Conservation (phyloP, 2,113 vertebrate genomes). For the Atractosteus spatula region DNA sequence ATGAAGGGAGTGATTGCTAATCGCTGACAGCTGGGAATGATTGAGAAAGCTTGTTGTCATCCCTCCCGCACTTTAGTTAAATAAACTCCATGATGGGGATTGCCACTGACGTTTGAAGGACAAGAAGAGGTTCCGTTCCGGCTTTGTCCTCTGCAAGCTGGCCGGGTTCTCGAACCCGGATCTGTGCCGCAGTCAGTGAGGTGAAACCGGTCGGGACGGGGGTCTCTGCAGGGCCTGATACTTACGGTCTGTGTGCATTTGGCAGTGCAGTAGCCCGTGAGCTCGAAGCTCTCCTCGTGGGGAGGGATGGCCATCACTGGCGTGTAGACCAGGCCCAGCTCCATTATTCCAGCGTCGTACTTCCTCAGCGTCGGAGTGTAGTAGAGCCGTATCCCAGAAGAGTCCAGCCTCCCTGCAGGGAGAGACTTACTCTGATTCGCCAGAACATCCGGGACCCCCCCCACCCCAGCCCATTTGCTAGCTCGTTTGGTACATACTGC, state of each 20-base stretch:
- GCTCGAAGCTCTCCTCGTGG: slow-evolving; percentile 60
- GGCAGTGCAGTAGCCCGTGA: slow-evolving; percentile 86
- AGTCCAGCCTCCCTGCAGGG: slow-evolving; percentile 70
- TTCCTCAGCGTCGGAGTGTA: slow-evolving; percentile 74
- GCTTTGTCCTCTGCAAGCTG: not conserved
- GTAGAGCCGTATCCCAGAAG: slow-evolving; percentile 86
- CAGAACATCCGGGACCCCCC: no score
- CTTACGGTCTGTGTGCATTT: slow-evolving; percentile 84
- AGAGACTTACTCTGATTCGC: no score
- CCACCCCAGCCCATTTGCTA: no score
- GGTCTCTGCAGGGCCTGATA: not conserved
- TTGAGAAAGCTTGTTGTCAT: no score
- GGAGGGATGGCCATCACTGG: slow-evolving; percentile 91
- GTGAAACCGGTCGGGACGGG: not conserved
- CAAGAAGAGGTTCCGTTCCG: not conserved
- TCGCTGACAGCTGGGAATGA: no score
- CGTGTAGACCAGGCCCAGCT: slow-evolving; percentile 91
- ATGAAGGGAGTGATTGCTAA: no score
- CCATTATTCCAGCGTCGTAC: slow-evolving; percentile 86
- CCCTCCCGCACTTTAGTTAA: no score
- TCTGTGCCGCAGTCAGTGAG: not conserved
- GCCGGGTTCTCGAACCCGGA: not conserved
- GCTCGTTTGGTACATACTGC: no score
- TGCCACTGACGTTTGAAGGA: no score
- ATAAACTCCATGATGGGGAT: no score